Conservation (phyloP, 2,113 vertebrate genomes). For the Clarias gariepinus region DNA sequence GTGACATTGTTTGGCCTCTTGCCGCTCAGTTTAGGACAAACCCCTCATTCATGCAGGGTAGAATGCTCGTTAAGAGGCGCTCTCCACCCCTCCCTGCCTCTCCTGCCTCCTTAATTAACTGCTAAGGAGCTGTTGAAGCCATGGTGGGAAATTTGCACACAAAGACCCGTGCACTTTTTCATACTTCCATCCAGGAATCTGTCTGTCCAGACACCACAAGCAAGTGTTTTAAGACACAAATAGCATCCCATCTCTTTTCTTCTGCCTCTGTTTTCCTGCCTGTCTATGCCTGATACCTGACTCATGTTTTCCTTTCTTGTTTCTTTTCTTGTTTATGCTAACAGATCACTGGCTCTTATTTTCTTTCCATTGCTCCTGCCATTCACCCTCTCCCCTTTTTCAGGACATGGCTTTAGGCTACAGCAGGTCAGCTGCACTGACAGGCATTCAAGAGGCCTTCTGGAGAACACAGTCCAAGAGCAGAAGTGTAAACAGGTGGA, state of each 20-base stretch:
- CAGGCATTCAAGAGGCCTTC: conserved; percentile 80
- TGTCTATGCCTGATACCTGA: conserved; percentile 36
- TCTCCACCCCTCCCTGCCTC: conserved; percentile 58
- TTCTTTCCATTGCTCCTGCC: conserved; percentile 11
- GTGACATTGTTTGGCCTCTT: conserved; percentile 85
- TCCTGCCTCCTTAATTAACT: conserved; percentile 94
- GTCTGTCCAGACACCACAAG: not conserved
- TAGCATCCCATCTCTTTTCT: conserved; percentile 55
- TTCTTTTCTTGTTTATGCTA: conserved; percentile 44
- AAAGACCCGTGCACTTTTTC: conserved; percentile 71
- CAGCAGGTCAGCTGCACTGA: conserved; percentile 74
- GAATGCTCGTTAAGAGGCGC: conserved; percentile 86
- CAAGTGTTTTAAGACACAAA: conserved; percentile 59
- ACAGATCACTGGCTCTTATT: conserved; percentile 21
- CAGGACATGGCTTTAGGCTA: conserved; percentile 71
- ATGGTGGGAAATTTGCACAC: conserved; percentile 99
- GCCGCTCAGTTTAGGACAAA: conserved; percentile 88
- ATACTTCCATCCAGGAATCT: conserved; percentile 11
- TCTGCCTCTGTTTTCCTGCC: conserved; percentile 33
- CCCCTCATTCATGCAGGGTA: conserved; percentile 87
- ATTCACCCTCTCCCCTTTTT: conserved; percentile 42
- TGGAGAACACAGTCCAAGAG: conserved; percentile 76
- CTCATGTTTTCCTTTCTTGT: conserved; percentile 63
- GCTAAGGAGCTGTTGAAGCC: conserved; percentile 77
- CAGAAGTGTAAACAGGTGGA: conserved; percentile 91